phyloP scores from a whole-genome alignment of 2,888 invertebrate genomes.

The Eledona agricola region DNA sequence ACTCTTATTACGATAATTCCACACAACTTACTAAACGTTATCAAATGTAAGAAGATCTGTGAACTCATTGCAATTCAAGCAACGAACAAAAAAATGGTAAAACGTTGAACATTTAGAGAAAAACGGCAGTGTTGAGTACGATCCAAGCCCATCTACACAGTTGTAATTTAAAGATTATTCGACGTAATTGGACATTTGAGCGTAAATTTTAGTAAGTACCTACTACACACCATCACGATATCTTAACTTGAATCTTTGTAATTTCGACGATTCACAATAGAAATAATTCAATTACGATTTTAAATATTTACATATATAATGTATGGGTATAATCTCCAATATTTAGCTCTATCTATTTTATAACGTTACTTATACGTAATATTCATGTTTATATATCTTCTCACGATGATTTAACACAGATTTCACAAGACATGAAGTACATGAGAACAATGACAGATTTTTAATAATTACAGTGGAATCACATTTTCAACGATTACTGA shows the following conservation, averaged over 20 bases:
- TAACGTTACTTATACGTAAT: slow-evolving; percentile 53
- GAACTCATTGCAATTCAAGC: slow-evolving; percentile 39
- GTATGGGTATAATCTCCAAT: slow-evolving; percentile 45
- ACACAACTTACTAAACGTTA: slow-evolving; percentile 47
- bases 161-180: slow-evolving; percentile 38
- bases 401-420: slow-evolving; percentile 44
- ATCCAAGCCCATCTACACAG: slow-evolving; percentile 54
- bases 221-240: slow-evolving; percentile 32
- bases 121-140: slow-evolving; percentile 60
- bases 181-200: slow-evolving; percentile 53
- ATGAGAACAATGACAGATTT: slow-evolving; percentile 36
- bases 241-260: slow-evolving; percentile 35
- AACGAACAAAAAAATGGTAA: slow-evolving; percentile 35
- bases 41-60: slow-evolving; percentile 45
- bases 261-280: slow-evolving; percentile 47
- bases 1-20: slow-evolving; percentile 45
- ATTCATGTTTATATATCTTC: slow-evolving; percentile 45
- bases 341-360: slow-evolving; percentile 52
- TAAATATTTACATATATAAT: slow-evolving; percentile 37
- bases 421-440: slow-evolving; percentile 48
- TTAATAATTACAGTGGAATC: slow-evolving; percentile 48
- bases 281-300: slow-evolving; percentile 42
- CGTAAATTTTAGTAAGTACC: slow-evolving; percentile 44
- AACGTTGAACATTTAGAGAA: slow-evolving; percentile 53
- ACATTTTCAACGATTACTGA: slow-evolving; percentile 45